Percentiles rank a stretch among this genome's conserved stretches.
Evolutionary conservation across 2,113 vertebrate genomes (phyloP).

Genomic region (Pongo abelii): DNA sequence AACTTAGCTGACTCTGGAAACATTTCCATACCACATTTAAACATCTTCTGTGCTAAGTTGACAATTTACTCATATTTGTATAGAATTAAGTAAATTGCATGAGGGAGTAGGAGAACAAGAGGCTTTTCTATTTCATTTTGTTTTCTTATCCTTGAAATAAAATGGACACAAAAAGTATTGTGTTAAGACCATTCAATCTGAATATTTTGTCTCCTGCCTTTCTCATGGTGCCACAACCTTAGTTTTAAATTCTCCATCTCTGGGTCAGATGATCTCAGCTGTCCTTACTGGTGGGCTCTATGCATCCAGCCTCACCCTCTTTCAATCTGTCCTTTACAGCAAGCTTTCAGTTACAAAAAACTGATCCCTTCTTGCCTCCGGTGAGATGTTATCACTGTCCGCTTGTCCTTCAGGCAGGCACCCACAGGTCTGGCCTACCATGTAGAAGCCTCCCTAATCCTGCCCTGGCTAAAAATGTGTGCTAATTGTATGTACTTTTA

Average conservation of each 20-base stretch:
- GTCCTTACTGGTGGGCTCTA: neutral
- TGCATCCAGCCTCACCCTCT: neutral
- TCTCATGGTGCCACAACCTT: neutral
- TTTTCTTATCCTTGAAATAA: neutral
- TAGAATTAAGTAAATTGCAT: neutral
- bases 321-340: neutral
- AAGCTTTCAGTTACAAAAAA: neutral
- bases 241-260: neutral
- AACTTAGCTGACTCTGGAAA: neutral
- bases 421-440: fast-evolving
- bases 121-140: neutral
- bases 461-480: neutral
- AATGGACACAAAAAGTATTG: neutral
- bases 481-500: neutral
- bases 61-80: neutral
- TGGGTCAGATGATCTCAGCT: neutral
- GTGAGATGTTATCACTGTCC: neutral
- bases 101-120: neutral
- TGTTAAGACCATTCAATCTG: neutral
- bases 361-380: neutral
- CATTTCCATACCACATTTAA: neutral
- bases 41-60: neutral
- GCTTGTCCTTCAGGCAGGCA: neutral
- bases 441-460: fast-evolving
- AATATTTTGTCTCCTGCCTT: neutral